Percentiles rank a stretch among this genome's conserved stretches.
These are phyloP conservation scores for Idris sp. DNA, from an alignment of 1,140 invertebrate species.

Conservation along the genomic window DNA sequence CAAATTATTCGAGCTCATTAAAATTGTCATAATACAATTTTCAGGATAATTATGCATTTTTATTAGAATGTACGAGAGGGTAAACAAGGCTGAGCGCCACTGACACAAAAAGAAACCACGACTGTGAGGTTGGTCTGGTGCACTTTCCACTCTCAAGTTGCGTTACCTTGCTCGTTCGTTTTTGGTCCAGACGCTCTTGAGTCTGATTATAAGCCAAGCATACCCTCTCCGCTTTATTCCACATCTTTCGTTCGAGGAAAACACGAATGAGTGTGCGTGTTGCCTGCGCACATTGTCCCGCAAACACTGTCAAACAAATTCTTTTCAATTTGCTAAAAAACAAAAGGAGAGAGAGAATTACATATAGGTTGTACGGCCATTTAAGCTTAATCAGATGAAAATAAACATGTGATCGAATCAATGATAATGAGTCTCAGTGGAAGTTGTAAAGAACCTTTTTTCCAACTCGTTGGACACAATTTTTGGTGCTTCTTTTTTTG, in stretches of 20 bases:
- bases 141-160: conserved; percentile 64
- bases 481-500: no score
- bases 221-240: conserved; percentile 55
- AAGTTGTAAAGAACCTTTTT: no score
- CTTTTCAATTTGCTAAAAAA: conserved; percentile 28
- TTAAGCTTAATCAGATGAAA: conserved; percentile 3
- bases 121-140: conserved; percentile 58
- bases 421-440: no score
- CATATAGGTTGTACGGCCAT: neutral
- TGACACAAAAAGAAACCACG: conserved; percentile 63
- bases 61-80: conserved; percentile 27
- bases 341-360: no score
- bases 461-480: no score
- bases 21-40: conserved; percentile 43
- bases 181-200: conserved; percentile 75
- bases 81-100: conserved; percentile 66
- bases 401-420: no score
- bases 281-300: conserved; percentile 21
- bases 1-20: conserved; percentile 53
- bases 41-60: conserved; percentile 43
- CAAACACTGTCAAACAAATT: conserved; percentile 26
- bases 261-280: conserved; percentile 46
- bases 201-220: conserved; percentile 73
- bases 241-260: conserved; percentile 44
- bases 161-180: conserved; percentile 57